These are phyloP conservation scores for Stenodema calcarata DNA, from an alignment of 2,888 invertebrate genomes.

Conservation along the genomic window DNA sequence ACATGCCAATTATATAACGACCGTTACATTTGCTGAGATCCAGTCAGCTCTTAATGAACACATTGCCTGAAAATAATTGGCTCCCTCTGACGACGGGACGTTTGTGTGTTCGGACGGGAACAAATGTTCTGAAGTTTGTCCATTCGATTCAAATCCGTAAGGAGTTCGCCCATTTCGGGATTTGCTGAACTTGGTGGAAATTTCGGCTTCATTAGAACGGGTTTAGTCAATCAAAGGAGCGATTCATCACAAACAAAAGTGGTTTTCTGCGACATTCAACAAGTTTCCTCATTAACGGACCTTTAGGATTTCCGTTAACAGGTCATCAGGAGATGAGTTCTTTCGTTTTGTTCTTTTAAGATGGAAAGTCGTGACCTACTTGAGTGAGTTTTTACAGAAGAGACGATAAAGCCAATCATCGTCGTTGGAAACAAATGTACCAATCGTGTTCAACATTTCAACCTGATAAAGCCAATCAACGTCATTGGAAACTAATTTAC, in stretches of 20 bases:
- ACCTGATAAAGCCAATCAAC: background rate
- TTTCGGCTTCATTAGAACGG: constrained; percentile 10
- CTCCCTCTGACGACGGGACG: background rate
- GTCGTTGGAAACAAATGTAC: background rate
- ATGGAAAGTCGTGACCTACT: background rate
- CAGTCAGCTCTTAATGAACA: background rate
- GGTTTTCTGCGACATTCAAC: constrained; percentile 1
- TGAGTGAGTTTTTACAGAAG: background rate
- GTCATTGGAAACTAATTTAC: background rate
- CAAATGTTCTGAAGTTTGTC: constrained; percentile 1
- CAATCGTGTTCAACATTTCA: no score
- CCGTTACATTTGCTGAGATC: background rate
- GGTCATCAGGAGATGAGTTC: background rate
- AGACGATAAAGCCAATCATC: background rate
- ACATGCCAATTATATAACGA: background rate
- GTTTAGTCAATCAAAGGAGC: constrained; percentile 22
- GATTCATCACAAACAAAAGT: constrained; percentile 15
- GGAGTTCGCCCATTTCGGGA: background rate
- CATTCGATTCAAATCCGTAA: constrained; percentile 1
- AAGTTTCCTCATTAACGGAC: constrained; percentile 22
- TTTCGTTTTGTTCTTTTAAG: background rate
- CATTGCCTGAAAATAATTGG: constrained; percentile 1
- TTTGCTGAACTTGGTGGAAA: background rate
- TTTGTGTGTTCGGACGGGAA: constrained; percentile 15
- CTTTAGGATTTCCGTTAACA: background rate